These are phyloP conservation scores for Vidua chalybeata DNA, from an alignment of 2,113 vertebrate species.

Conservation along the genomic window DNA sequence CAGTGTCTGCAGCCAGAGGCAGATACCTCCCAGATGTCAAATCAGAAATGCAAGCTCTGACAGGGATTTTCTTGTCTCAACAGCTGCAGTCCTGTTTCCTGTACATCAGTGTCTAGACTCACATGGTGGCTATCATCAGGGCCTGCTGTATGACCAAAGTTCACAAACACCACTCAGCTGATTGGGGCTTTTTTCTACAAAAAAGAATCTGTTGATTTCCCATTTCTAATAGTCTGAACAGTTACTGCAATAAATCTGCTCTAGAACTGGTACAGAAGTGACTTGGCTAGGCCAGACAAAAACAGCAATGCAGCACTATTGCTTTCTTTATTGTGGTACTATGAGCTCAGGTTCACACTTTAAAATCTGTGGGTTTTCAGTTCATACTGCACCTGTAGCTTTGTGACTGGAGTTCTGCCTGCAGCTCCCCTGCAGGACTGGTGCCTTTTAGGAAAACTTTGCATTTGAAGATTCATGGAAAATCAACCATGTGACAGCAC, in stretches of 20 bases:
- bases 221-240: neutral
- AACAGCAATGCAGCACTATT: neutral
- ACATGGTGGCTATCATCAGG: neutral
- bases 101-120: neutral
- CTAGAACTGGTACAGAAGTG: neutral
- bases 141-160: neutral
- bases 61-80: neutral
- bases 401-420: neutral
- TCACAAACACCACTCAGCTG: neutral
- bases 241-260: neutral
- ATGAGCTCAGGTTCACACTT: neutral
- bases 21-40: neutral
- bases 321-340: neutral
- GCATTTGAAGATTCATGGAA: neutral
- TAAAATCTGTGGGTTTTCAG: neutral
- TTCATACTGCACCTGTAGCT: neutral
- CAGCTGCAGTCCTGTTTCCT: neutral
- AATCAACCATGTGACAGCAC: neutral
- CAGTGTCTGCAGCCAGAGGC: neutral
- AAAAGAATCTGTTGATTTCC: neutral
- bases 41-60: neutral
- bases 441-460: neutral
- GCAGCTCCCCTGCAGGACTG: neutral
- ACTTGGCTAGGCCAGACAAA: neutral
- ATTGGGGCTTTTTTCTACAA: neutral